Conservation (phyloP, 1,140 invertebrate species). For the Olivierus martensii region DNA sequence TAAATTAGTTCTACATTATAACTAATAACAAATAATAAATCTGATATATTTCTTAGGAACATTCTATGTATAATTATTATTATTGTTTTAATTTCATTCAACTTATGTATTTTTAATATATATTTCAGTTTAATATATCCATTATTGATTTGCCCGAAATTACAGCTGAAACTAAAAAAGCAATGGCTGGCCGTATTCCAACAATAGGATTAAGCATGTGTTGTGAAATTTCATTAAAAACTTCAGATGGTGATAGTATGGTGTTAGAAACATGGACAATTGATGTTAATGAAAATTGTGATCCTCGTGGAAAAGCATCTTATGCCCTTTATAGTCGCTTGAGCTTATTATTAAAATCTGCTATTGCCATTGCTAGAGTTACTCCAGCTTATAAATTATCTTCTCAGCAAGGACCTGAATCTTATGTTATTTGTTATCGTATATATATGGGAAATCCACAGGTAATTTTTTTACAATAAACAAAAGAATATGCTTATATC, state of each 20-base stretch:
- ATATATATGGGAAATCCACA: conserved; percentile 75
- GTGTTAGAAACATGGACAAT: conserved; percentile 80
- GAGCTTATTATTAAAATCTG: conserved; percentile 74
- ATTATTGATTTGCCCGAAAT: conserved; percentile 67
- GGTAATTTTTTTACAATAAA: conserved; percentile 11
- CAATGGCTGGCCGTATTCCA: conserved; percentile 38
- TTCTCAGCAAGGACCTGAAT: conserved; percentile 63
- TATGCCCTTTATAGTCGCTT: conserved; percentile 57
- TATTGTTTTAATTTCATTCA: neutral
- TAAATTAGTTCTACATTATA: no score
- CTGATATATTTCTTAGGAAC: no score
- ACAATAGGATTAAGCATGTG: conserved; percentile 36
- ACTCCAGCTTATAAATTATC: conserved; percentile 85
- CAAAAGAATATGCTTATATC: no score
- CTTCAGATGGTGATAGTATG: conserved; percentile 79
- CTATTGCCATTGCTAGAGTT: conserved; percentile 71
- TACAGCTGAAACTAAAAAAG: conserved; percentile 54
- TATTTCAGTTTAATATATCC: conserved; percentile 60
- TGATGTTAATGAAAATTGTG: conserved; percentile 27
- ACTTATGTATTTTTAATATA: conserved; percentile 5
- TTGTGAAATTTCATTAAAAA: conserved; percentile 81
- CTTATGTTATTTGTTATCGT: conserved; percentile 78
- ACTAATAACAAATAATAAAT: no score
- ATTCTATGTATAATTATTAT: neutral
- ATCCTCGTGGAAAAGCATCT: conserved; percentile 4